phyloP scores from a whole-genome alignment of 2,888 invertebrate genomes.

The Cremastinae sp. region DNA sequence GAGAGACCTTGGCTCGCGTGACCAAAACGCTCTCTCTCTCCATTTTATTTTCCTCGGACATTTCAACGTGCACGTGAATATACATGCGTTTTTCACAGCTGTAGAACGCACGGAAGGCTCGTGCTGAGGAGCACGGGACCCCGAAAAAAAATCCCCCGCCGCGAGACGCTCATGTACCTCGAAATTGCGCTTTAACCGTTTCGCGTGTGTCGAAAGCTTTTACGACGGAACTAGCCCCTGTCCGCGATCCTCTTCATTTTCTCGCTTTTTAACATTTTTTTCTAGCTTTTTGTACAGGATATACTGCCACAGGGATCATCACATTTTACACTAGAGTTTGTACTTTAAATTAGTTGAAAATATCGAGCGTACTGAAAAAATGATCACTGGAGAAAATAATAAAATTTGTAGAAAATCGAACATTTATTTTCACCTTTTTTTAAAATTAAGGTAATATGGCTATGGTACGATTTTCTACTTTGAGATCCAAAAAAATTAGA shows the following conservation, averaged over 20 bases:
- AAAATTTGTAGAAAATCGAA: too few relatives aligned
- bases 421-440: too few relatives aligned
- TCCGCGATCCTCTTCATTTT: not conserved
- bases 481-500: too few relatives aligned
- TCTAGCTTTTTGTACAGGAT: too few relatives aligned
- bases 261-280: constrained; percentile 1
- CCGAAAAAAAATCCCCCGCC: constrained; percentile 61
- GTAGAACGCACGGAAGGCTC: constrained; percentile 45
- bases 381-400: too few relatives aligned
- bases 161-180: constrained; percentile 74
- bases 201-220: constrained; percentile 3
- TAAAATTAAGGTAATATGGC: too few relatives aligned
- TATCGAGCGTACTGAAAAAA: too few relatives aligned
- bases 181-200: constrained; percentile 75
- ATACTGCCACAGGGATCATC: too few relatives aligned
- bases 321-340: too few relatives aligned
- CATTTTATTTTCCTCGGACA: not conserved
- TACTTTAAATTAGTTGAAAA: too few relatives aligned
- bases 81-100: constrained; percentile 9
- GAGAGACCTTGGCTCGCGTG: constrained; percentile 51
- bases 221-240: constrained; percentile 14
- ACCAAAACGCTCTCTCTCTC: constrained; percentile 40
- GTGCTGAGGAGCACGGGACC: constrained; percentile 50
- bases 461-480: too few relatives aligned
- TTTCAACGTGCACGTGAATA: not conserved